These are phyloP conservation scores for Pollenia angustigena DNA, from an alignment of 2,888 invertebrate genomes.

Conservation along the genomic window DNA sequence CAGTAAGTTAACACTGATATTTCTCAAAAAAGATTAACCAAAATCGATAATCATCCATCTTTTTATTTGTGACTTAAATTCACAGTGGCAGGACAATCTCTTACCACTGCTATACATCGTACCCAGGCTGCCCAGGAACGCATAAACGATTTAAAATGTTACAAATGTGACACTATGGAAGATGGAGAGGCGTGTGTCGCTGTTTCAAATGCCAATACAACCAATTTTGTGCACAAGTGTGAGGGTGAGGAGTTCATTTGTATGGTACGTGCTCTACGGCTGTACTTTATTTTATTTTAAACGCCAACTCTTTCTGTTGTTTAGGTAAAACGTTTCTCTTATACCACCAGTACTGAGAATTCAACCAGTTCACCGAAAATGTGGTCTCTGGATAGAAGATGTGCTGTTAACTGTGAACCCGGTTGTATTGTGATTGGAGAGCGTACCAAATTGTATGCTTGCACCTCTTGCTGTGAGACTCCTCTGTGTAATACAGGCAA, in stretches of 20 bases:
- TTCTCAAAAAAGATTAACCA: slow-evolving; percentile 71
- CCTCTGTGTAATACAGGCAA: slow-evolving; percentile 92
- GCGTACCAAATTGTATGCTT: slow-evolving; percentile 93
- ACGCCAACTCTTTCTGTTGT: background rate
- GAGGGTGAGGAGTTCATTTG: slow-evolving; percentile 90
- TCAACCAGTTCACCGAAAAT: slow-evolving; percentile 90
- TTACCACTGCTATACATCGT: slow-evolving; percentile 86
- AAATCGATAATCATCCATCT: slow-evolving; percentile 75
- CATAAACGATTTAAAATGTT: slow-evolving; percentile 91
- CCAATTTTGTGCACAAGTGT: slow-evolving; percentile 89
- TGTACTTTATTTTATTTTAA: background rate
- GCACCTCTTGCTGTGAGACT: slow-evolving; percentile 93
- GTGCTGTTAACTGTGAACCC: slow-evolving; percentile 92
- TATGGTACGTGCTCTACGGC: slow-evolving; percentile 86
- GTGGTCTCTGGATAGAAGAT: slow-evolving; percentile 94
- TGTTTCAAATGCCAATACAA: slow-evolving; percentile 85
- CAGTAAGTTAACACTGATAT: slow-evolving; percentile 72
- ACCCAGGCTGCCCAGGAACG: slow-evolving; percentile 92
- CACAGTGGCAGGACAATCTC: slow-evolving; percentile 75
- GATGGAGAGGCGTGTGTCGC: slow-evolving; percentile 90
- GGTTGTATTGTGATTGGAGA: slow-evolving; percentile 96
- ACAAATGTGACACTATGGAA: slow-evolving; percentile 91
- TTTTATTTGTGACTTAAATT: background rate
- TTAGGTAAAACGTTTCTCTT: slow-evolving; percentile 91
- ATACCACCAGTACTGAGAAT: slow-evolving; percentile 93